phyloP scores from a whole-genome alignment of 1,140 invertebrate species.

The Aphaenogaster ashmeadi region DNA sequence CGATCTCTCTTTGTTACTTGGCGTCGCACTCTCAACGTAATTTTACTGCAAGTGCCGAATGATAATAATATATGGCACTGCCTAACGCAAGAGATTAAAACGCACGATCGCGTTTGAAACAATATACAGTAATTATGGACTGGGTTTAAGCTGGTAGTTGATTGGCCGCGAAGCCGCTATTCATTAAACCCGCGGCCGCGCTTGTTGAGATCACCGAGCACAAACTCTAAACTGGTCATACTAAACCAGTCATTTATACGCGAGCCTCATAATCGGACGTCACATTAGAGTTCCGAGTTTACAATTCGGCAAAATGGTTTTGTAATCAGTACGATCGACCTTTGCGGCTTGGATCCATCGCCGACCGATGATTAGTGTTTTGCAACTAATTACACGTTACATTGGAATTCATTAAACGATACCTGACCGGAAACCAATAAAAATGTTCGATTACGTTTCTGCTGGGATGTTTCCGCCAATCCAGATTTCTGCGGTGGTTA shows the following conservation, averaged over 20 bases:
- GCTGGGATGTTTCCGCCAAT: neutral
- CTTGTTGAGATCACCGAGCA: slow-evolving; percentile 45
- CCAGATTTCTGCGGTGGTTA: slow-evolving; percentile 1
- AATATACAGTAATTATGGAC: slow-evolving; percentile 60
- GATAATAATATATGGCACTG: neutral
- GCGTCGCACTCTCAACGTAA: neutral
- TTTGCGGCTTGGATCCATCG: slow-evolving; percentile 48
- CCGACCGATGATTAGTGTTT: slow-evolving; percentile 49
- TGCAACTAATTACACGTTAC: slow-evolving; percentile 60
- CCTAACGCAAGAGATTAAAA: slow-evolving; percentile 36
- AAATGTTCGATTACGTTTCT: slow-evolving; percentile 43
- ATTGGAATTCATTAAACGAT: slow-evolving; percentile 56
- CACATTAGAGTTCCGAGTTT: slow-evolving; percentile 71
- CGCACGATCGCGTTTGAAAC: slow-evolving; percentile 54
- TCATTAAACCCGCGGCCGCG: slow-evolving; percentile 68
- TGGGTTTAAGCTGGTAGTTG: slow-evolving; percentile 59
- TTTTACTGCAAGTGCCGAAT: neutral
- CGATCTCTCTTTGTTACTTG: neutral
- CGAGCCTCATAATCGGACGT: slow-evolving; percentile 68
- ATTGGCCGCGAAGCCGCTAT: slow-evolving; percentile 70
- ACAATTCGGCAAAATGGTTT: slow-evolving; percentile 72
- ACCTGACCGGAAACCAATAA: slow-evolving; percentile 32
- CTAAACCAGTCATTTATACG: slow-evolving; percentile 71
- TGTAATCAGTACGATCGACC: slow-evolving; percentile 62
- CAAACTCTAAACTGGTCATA: slow-evolving; percentile 49